Evolutionary conservation across 1,140 invertebrate species (phyloP), one percentile per base, ranked within the genome.

Genomic region (Acyrthosiphon pisum): DNA sequence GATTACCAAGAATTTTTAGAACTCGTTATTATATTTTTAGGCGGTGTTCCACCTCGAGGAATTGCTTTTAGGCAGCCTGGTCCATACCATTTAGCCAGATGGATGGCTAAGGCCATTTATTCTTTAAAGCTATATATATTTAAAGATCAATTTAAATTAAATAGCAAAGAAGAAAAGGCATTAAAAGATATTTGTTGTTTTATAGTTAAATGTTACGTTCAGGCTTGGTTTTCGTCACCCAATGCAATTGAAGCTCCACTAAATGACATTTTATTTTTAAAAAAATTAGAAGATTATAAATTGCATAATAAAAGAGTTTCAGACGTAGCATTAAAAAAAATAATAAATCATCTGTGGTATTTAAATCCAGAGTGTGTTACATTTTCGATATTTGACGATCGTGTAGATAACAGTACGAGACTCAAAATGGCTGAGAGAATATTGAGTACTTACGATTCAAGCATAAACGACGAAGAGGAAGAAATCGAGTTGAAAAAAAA

Each of bases 271-370:
- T 41, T 83, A 83, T 83, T 83, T 83, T 83, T 83, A 41, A 83
- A 35, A 83, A 83, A 37, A 83, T 20, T 83, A 37, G 35, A 83
- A 81, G 18, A 4, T 41, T 83, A 83, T 83, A 83, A 83, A 35
- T 83, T 20, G 4, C 6, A 37, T 41, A 48, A 48, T 48, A 48
- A 87, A 48, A 87, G 6, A 87, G 3, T 87, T 6, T 44, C 44
- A 48, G 44, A 48, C 35, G 84, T 87, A 30, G 9, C 41, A 46
- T 87, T 87, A 87, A 87, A 87, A 48, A 87, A 87, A 87, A 87
- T 30, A 30, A 87, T 30, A 30, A 30, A 41, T 14, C 44, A 87
- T 83, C 41, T 83, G 76, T 87, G 84, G 84, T 87, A 87, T 87
- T 87, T 87, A 46, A 87, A 87, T 87, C 30, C 84, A 46, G 84